Conservation (phyloP, 2,113 vertebrate species). For the Caretta caretta region DNA sequence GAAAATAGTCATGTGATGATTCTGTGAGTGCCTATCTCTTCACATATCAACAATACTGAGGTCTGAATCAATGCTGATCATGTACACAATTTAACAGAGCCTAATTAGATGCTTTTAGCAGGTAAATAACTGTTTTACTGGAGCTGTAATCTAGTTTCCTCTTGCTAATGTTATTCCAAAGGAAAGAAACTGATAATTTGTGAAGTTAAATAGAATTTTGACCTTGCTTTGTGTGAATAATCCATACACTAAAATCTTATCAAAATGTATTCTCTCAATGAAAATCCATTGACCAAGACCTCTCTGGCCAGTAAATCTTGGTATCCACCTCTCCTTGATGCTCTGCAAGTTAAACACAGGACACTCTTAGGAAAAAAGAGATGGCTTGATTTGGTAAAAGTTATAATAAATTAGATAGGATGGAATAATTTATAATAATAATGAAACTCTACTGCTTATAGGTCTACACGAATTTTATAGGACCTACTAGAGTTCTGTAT, state of each 20-base stretch:
- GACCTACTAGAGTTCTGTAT: background rate
- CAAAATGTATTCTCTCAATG: background rate
- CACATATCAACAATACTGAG: background rate
- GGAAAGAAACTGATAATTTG: background rate
- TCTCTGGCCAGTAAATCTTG: background rate
- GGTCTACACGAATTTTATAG: background rate
- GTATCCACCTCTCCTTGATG: background rate
- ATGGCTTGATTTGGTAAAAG: background rate
- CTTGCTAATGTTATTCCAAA: background rate
- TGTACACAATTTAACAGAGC: background rate
- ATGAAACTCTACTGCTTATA: background rate
- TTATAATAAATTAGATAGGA: background rate
- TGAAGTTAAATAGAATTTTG: background rate
- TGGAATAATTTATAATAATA: background rate
- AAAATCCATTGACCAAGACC: slow-evolving; percentile 1
- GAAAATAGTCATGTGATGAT: background rate
- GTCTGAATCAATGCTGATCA: background rate
- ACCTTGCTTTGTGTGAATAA: background rate
- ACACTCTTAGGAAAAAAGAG: background rate
- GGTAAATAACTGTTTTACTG: slow-evolving; percentile 17
- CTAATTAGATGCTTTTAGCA: background rate
- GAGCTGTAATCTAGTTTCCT: background rate
- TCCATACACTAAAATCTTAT: background rate
- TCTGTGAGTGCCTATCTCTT: rapidly evolving
- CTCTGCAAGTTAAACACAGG: background rate